Base-by-base conservation (phyloP, 2,113 vertebrate genomes). In the Phalacrocorax pelagicus region DNA sequence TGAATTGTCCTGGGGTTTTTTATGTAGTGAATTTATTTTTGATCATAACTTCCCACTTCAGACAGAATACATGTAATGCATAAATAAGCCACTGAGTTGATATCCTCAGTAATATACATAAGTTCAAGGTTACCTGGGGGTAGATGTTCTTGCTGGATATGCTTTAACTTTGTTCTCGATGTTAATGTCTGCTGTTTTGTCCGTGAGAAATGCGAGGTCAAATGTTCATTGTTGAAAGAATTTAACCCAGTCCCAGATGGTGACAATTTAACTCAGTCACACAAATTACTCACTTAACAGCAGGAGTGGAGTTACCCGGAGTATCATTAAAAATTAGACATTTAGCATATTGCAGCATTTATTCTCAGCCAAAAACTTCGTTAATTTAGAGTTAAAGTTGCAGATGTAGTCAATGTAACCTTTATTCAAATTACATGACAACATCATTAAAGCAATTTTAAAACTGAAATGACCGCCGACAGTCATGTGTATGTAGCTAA, bases 11-110 rank as follows among this genome's bases (percentile, higher is more conserved):
- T 84, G 19, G 26, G 6, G 2, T 8, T 21, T 92, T 92, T 74
- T 9, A 30, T 80, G 86, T 87, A 92, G 81, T 92, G 34, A 83
- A 66, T 94, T 95, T 86, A 79, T 78, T 96, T 96, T 84, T 88
- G 26, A 54, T 91, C 34, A 30, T 86, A 91, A 69, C 24, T 94
- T 91, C 54, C 38, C 26, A 61, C 91, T 96, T 96, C n/a, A 90
- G 54, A 69, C 13, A 78, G 42, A 65, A 85, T 75, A 71, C 71
- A 42, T 29, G 15, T 44, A 40, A 86, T 81, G 54, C 75, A 58
- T 95, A 81, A 97, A 36, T 78, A 88, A 91, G 19, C 9, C 42
- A 49, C 34, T 78, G 51, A 81, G 52, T 30, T 23, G 4, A 6
- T 80, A 73, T 82, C 55, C 91, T 88, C 70, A 70, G 23, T 78